Base-by-base conservation (phyloP, 2,888 invertebrate species). In the Harpalus rufipes region DNA sequence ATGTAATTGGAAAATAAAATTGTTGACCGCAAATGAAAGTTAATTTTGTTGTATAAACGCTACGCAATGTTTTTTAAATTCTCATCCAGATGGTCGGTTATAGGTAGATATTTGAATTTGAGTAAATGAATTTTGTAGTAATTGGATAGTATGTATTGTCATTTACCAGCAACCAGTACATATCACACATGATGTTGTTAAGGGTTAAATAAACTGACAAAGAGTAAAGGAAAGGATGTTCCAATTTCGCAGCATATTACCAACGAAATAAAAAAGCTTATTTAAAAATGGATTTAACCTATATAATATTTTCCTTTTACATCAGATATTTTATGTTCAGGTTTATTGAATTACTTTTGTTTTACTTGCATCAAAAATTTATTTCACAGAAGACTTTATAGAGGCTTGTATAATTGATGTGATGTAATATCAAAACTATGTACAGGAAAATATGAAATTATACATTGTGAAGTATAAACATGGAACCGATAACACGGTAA, bases 1-100 rank as follows among this genome's bases (percentile, higher is more conserved):
- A 12, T 63, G 32, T 12, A 68, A 25, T 68, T 39, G 68, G 25
- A 25, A 68, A 63, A 68, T 68, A 39, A 63, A 63, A 63, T 68
- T 68, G 32, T 68, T 39, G n/a, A n/a, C 68, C 39, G 25, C 68
- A 68, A 68, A 39, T 68, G 68, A 68, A 68, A 68, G 68, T 68
- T 39, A 68, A 39, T 32, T 25, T 39, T 68, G 68, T 68, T 39
- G 39, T 39, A 25, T 68, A 68, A 68, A 68, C 32, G 32, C 7
- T 14, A 39, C n/a, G 32, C 68, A 68, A 68, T 68, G 25, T 68
- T 68, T 51, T 51, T 51, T 51, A 10, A 8, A 51, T 51, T 51
- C 12, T 51, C 44, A 51, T 51, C 44, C 44, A 51, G 44, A 51
- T 51, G 44, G 12, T 12, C 44, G 10, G 12, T 5, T 51, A 12